These are phyloP conservation scores for Hyperoodon ampullatus DNA, from an alignment of 2,113 vertebrate species.

Conservation along the genomic window DNA sequence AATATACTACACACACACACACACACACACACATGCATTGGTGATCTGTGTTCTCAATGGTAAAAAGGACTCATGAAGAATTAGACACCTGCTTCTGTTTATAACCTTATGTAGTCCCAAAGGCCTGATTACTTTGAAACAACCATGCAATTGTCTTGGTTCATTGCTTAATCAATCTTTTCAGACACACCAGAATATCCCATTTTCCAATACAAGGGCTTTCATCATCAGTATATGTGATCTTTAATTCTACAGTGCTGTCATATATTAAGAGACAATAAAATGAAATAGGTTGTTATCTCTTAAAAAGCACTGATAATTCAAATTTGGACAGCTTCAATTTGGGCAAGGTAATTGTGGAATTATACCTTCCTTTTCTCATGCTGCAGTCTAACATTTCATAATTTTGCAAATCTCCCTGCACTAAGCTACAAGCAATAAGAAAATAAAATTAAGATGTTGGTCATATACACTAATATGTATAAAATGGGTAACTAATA, in stretches of 20 bases:
- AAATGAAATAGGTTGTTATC: constrained; percentile 65
- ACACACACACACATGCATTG: background rate
- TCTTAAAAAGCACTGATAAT: constrained; percentile 59
- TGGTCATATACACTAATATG: background rate
- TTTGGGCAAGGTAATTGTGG: constrained; percentile 23
- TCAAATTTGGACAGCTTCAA: constrained; percentile 59
- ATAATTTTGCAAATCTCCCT: constrained; percentile 29
- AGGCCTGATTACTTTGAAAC: constrained; percentile 76
- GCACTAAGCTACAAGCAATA: constrained; percentile 17
- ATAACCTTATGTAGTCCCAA: constrained; percentile 70
- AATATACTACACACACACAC: background rate
- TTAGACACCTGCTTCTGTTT: constrained; percentile 57
- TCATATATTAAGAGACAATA: constrained; percentile 32
- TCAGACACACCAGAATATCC: constrained; percentile 27
- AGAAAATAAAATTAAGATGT: constrained; percentile 56
- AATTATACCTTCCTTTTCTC: constrained; percentile 28
- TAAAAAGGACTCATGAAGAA: constrained; percentile 67
- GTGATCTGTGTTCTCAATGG: constrained; percentile 55
- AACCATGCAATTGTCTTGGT: constrained; percentile 61
- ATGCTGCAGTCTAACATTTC: background rate
- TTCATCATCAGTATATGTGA: background rate
- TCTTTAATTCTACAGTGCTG: constrained; percentile 28
- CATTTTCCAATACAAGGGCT: constrained; percentile 31
- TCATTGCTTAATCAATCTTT: constrained; percentile 79
- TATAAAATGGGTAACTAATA: no score